These are phyloP conservation scores for Chloromyia formosa DNA, from an alignment of 2,888 invertebrate genomes.

Conservation along the genomic window DNA sequence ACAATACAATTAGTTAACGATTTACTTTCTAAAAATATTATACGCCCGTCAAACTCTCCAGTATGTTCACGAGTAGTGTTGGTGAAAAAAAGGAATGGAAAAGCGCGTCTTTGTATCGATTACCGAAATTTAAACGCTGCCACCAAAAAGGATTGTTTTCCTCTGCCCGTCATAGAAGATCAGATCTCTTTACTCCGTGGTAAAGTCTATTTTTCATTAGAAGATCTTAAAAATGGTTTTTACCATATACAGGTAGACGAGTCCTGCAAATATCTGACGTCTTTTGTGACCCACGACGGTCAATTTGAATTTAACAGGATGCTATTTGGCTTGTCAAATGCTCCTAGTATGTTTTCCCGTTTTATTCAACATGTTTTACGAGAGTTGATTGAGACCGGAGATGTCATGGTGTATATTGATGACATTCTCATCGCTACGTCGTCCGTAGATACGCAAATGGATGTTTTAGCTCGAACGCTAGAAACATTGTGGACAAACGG, in stretches of 20 bases:
- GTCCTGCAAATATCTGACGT: neutral
- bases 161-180: constrained; percentile 55
- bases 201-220: neutral
- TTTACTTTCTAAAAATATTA: neutral
- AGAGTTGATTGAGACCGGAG: neutral
- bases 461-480: neutral
- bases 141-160: constrained; percentile 50
- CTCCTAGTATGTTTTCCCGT: neutral
- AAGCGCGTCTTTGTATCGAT: neutral
- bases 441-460: neutral
- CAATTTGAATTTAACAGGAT: neutral
- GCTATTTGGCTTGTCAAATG: neutral
- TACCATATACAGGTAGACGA: neutral
- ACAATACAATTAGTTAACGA: neutral
- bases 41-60: neutral
- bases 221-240: constrained; percentile 1
- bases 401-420: neutral
- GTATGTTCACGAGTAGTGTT: neutral
- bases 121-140: constrained; percentile 52
- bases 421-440: neutral
- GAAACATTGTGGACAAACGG: neutral
- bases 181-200: constrained; percentile 48
- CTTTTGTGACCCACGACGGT: neutral
- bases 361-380: neutral
- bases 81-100: neutral